These are phyloP conservation scores for Neostethus bicornis DNA, from an alignment of 2,797 vertebrate species.

Conservation along the genomic window DNA sequence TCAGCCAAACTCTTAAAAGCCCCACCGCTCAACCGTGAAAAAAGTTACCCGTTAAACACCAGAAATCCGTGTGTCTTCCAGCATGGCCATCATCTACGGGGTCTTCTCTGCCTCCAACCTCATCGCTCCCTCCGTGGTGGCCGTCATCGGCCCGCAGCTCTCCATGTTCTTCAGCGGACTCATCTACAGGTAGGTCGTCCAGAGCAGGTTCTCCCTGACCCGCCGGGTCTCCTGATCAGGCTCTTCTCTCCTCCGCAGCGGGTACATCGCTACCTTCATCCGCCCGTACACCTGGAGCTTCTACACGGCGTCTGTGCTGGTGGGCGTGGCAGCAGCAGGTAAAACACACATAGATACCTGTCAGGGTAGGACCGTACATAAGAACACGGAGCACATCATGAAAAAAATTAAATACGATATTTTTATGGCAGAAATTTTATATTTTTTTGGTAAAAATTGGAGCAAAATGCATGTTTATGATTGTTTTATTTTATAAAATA, in stretches of 20 bases:
- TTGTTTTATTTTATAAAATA: no score
- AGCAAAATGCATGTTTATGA: no score
- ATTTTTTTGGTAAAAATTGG: no score
- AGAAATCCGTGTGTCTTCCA: no score
- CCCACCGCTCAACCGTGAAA: no score
- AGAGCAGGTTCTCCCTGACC: background rate
- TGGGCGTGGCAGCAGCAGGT: conserved; percentile 95
- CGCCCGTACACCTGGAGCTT: conserved; percentile 92
- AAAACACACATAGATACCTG: no score
- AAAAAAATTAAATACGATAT: no score
- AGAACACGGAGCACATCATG: no score
- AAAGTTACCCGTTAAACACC: no score
- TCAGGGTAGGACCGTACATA: no score
- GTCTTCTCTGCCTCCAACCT: conserved; percentile 96
- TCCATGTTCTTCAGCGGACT: conserved; percentile 94
- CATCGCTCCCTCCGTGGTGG: conserved; percentile 92
- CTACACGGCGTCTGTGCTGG: conserved; percentile 93
- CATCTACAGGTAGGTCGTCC: conserved; percentile 91
- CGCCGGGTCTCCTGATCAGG: background rate
- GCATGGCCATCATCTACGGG: conserved; percentile 97
- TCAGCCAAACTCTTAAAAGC: no score
- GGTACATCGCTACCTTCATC: conserved; percentile 97
- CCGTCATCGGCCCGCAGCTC: conserved; percentile 88
- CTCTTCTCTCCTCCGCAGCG: conserved; percentile 74
- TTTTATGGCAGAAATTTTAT: no score